A percentile compares a stretch with the other conserved stretches of the same genome.
Conservation (phyloP, 2,797 vertebrate genomes). For the Squalus acanthias region DNA sequence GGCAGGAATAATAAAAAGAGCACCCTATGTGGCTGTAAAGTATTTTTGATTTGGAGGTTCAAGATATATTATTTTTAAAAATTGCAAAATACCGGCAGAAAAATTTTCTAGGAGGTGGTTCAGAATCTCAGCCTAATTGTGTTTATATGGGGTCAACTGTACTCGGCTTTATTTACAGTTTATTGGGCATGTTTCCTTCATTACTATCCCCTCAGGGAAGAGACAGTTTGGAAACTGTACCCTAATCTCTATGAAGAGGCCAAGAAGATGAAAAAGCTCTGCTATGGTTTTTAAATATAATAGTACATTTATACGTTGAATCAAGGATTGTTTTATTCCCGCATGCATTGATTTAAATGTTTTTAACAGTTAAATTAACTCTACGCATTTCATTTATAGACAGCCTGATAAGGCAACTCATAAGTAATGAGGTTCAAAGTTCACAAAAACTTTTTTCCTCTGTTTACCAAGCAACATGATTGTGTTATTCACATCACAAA, state of each 20-base stretch:
- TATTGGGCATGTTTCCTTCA: background rate
- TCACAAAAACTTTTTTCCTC: background rate
- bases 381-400: background rate
- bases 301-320: background rate
- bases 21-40: background rate
- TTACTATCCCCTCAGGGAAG: background rate
- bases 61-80: background rate
- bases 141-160: background rate
- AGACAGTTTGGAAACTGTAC: background rate
- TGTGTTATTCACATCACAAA: background rate
- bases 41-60: background rate
- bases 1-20: background rate
- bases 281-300: background rate
- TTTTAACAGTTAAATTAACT: background rate
- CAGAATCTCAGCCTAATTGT: background rate
- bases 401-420: no score
- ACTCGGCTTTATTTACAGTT: background rate
- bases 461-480: background rate
- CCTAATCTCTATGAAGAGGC: background rate
- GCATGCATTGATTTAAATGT: background rate
- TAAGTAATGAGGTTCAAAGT: background rate
- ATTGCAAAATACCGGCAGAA: background rate
- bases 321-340: background rate
- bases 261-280: background rate
- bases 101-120: background rate